phyloP scores from a whole-genome alignment of 2,113 vertebrate species.

The Eudorcas thomsonii region DNA sequence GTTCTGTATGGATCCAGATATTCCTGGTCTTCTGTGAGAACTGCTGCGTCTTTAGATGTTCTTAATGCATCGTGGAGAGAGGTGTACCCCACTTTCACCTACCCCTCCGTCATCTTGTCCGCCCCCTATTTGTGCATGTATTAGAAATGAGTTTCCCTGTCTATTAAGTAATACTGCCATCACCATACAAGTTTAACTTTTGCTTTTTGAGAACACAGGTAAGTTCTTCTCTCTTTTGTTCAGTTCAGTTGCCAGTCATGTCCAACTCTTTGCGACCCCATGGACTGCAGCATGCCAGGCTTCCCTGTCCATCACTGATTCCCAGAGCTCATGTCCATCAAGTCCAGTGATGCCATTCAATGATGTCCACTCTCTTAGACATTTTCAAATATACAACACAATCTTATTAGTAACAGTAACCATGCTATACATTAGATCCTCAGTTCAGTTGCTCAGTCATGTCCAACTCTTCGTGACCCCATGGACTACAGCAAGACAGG shows the following conservation, averaged over 20 bases:
- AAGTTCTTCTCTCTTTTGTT: background rate
- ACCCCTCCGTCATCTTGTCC: background rate
- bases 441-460: background rate
- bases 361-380: background rate
- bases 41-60: rapidly evolving
- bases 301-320: background rate
- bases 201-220: background rate
- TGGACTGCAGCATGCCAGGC: background rate
- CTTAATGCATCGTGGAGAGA: background rate
- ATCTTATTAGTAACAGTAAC: background rate
- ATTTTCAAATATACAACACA: background rate
- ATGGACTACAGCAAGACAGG: background rate
- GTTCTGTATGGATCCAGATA: background rate
- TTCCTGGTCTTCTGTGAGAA: background rate
- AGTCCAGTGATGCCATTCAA: background rate
- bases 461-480: background rate
- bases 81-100: background rate
- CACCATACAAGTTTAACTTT: background rate
- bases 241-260: background rate
- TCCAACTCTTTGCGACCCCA: background rate
- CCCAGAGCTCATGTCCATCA: background rate
- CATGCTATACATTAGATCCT: background rate
- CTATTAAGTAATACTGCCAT: background rate
- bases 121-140: background rate
- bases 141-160: background rate